A percentile compares a stretch with the other conserved stretches of the same genome.
These are phyloP conservation scores for Drosophila nigricruria DNA, from an alignment of 2,888 invertebrate species.

Conservation along the genomic window DNA sequence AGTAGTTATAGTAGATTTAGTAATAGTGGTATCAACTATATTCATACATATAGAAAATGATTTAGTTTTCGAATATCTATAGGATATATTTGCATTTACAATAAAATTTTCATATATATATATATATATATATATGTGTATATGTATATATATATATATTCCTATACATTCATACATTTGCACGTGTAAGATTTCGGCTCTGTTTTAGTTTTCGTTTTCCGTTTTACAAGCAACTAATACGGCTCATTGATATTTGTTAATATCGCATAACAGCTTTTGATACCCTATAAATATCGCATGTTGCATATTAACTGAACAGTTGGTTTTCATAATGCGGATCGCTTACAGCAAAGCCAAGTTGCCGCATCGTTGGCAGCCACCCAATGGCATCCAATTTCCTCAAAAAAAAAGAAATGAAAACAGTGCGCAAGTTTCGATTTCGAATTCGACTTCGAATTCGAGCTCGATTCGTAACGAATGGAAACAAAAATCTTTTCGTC, in stretches of 20 bases:
- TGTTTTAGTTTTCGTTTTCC: neutral
- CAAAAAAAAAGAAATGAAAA: neutral
- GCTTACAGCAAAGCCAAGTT: neutral
- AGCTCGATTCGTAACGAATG: neutral
- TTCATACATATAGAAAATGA: too few species aligned
- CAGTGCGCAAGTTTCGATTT: neutral
- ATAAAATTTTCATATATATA: neutral
- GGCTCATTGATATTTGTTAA: neutral
- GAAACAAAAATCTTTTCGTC: neutral
- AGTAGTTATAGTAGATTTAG: too few species aligned
- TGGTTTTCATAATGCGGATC: conserved; percentile 6
- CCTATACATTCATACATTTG: too few species aligned
- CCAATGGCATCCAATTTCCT: conserved; percentile 6
- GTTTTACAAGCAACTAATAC: neutral
- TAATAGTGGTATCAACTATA: too few species aligned
- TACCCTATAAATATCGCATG: neutral
- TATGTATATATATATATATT: neutral
- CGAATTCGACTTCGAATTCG: neutral
- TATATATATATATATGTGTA: neutral
- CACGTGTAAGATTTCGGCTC: neutral
- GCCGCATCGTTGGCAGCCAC: conserved; percentile 1
- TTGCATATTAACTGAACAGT: conserved; percentile 6
- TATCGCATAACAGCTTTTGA: conserved; percentile 1
- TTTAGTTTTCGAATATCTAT: too few species aligned
- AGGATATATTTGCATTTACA: too few species aligned